phyloP scores from a whole-genome alignment of 2,888 invertebrate genomes.

The Idaea dimidiata region DNA sequence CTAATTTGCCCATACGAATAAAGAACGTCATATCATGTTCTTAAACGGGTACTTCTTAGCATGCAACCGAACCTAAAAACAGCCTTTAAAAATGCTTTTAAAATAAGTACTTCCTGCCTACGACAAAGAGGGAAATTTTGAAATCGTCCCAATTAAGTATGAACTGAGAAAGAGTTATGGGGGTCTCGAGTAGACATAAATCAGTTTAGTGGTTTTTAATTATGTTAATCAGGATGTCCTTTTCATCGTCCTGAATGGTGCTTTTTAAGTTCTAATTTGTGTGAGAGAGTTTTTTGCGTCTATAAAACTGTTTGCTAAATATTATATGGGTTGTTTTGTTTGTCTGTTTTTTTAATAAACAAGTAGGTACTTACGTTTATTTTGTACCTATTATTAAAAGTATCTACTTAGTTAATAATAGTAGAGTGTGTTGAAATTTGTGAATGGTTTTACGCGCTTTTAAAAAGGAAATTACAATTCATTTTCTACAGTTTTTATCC shows the following conservation, averaged over 20 bases:
- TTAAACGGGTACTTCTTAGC: conserved; percentile 52
- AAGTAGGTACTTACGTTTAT: no score
- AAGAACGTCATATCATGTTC: conserved; percentile 71
- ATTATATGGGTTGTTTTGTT: background rate
- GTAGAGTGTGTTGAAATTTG: no score
- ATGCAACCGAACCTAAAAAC: conserved; percentile 68
- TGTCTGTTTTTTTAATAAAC: background rate
- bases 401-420: no score
- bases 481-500: no score
- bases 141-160: conserved; percentile 66
- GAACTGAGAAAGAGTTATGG: conserved; percentile 64
- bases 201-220: conserved; percentile 61
- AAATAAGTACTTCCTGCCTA: conserved; percentile 23
- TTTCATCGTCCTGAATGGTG: conserved; percentile 43
- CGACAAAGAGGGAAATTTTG: conserved; percentile 56
- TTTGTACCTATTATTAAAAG: no score
- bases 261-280: conserved; percentile 42
- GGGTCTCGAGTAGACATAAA: conserved; percentile 61
- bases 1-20: conserved; percentile 75
- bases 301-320: background rate
- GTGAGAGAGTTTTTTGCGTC: conserved; percentile 26
- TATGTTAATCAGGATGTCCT: conserved; percentile 63
- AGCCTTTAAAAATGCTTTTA: conserved; percentile 60
- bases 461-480: no score
- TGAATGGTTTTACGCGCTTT: no score